Percentiles rank a stretch among this genome's conserved stretches.
Evolutionary conservation across 2,113 vertebrate genomes (phyloP).

Genomic region (Seriola aureovittata): DNA sequence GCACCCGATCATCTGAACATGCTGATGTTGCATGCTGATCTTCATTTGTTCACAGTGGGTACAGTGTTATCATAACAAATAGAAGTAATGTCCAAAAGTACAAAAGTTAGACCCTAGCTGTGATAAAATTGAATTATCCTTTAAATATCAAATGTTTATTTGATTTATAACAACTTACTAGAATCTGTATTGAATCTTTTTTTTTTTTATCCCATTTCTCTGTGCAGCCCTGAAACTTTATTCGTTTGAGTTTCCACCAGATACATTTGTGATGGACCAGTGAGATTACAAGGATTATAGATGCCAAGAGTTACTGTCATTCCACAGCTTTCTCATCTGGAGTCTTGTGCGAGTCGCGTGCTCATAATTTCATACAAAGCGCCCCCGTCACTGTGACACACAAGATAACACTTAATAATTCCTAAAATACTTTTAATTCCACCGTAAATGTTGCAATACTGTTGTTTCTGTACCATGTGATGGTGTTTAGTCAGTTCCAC

Average conservation of each 20-base stretch:
- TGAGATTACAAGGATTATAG: neutral
- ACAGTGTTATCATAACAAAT: no score
- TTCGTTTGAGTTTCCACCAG: neutral
- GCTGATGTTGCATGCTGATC: no score
- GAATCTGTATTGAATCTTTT: no score
- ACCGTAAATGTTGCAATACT: neutral
- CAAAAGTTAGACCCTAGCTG: no score
- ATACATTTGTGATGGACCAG: no score
- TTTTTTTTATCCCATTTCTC: no score
- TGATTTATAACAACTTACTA: neutral
- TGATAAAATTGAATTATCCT: neutral
- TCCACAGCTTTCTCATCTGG: slow-evolving; percentile 18
- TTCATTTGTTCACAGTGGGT: no score
- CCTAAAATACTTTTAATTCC: slow-evolving; percentile 12
- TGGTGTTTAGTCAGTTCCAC: no score
- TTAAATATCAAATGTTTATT: neutral
- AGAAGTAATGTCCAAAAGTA: no score
- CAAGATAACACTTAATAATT: neutral
- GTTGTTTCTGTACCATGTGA: neutral
- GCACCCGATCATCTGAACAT: neutral
- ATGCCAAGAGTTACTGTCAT: slow-evolving; percentile 24
- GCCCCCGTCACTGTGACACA: neutral
- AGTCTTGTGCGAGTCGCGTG: slow-evolving; percentile 19
- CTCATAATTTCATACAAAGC: slow-evolving; percentile 2
- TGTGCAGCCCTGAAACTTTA: neutral